Evolutionary conservation across 1,140 invertebrate genomes (phyloP).

Genomic region (Trachymyrmex cornetzi): DNA sequence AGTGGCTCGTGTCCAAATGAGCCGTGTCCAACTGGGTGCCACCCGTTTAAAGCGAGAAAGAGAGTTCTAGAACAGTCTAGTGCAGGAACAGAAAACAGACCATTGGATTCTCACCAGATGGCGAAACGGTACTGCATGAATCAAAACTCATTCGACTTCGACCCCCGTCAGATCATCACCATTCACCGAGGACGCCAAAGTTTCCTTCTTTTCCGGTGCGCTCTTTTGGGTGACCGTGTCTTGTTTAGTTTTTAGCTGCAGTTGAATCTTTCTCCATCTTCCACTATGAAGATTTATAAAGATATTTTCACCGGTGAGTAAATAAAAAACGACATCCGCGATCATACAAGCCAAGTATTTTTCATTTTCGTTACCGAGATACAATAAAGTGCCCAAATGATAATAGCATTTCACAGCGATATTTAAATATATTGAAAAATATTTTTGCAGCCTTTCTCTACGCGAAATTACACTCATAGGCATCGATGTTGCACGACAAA

Average conservation of each 20-base stretch:
- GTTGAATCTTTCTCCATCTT: conserved; percentile 90
- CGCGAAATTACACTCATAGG: background rate
- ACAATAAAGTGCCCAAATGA: background rate
- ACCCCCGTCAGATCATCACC: background rate
- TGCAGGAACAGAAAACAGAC: too few species aligned
- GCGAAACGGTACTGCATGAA: too few species aligned
- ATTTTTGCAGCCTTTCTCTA: background rate
- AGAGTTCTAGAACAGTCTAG: too few species aligned
- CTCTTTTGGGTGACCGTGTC: conserved; percentile 87
- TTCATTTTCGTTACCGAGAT: conserved; percentile 20
- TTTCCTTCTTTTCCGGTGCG: conserved; percentile 88
- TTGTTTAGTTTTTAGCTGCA: conserved; percentile 89
- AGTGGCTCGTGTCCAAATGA: too few species aligned
- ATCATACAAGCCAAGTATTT: conserved; percentile 74
- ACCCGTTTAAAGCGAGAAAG: too few species aligned
- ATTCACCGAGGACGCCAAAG: background rate
- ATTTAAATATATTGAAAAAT: background rate
- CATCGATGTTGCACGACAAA: background rate
- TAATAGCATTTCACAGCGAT: conserved; percentile 7
- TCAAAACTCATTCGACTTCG: background rate
- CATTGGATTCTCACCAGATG: too few species aligned
- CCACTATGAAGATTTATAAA: conserved; percentile 98
- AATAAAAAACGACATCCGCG: conserved; percentile 2
- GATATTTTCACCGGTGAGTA: conserved; percentile 96
- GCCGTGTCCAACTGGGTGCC: too few species aligned